Evolutionary conservation across 2,888 invertebrate genomes (phyloP), one percentile per base, ranked within the genome.

Genomic region (Eremobia ochroleuca): DNA sequence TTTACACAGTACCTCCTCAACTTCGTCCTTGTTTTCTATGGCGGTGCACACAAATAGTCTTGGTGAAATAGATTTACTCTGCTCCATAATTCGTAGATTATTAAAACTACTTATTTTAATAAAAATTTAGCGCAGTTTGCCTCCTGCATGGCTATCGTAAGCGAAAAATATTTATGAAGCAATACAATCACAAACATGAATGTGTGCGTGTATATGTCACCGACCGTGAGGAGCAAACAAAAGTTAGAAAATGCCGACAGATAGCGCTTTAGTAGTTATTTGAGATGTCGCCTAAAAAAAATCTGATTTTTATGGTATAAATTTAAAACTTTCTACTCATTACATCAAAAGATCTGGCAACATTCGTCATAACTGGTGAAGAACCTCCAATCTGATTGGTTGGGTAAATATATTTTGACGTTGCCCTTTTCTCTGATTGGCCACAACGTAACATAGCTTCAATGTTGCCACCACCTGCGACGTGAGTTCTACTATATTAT

Each of bases 1-100:
- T 97, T 94, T 92, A 94, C 94, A 97, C 94, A 92, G 97, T 98
- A 98, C 98, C 98, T 98, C 98, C 95, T 98, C 98, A 95, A 98
- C 97, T 96, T 99, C 98, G 97, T 98, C 98, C 98, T 98, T 98
- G 97, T 98, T 98, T 97, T 98, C 98, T 95, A 98, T 98, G 94
- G 98, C 97, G 94, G 98, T 98, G 95, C 98, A 98, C 97, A 98
- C 97, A 97, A 98, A 98, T 97, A 98, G 97, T 97, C 98, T 98
- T 93, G 98, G 98, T 93, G 97, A 94, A 95, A 95, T 96, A 93
- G 95, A 94, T 97, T 97, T 97, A 92, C 94, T 94, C 94, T 97
- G 97, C 96, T 97, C 97, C 97, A 97, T 97, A 94, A 94, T 96
- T 94, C 94, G 94, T 92, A 93, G 93, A 93, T 93, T 93, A 93